Base-by-base conservation (phyloP, 2,797 vertebrate genomes). In the Xenentodon cancila region DNA sequence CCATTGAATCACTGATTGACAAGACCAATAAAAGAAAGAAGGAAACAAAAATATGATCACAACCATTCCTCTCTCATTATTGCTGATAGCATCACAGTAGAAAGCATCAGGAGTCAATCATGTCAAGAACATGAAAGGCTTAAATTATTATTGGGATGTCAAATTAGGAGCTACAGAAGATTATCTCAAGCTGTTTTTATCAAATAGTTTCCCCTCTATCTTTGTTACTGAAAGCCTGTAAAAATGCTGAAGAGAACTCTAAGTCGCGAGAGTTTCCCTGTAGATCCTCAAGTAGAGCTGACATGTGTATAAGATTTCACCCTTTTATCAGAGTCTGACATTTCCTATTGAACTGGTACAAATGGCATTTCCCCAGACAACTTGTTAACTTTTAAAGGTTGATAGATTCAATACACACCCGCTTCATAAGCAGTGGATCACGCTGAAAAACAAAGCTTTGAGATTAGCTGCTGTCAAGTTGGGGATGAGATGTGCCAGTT, bases 321-420 rank as follows among this genome's bases (percentile, higher is more conserved):
- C 65, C 80, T 93, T 81, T 88, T 92, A 88, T 92, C 84, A 81
- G 73, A 75, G 88, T 84, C 80, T 96, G 94, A 94, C 93, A 94
- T 95, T 95, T 96, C 85, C 89, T 89, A 85, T 91, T 93, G 90
- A 90, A 91, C 88, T 91, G 84, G 92, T 88, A 89, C 93, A 95
- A 96, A 95, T 94, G 84, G 75, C 91, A 95, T 94, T 88, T 95
- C 92, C 92, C 92, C 87, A 93, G 95, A 92, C 89, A 92, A 88
- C 91, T 96, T 89, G 87, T 96, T 96, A 96, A 96, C 93, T 96
- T 95, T 95, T 94, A 93, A 91, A 93, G 95, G 88, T 92, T 94
- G 91, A 93, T 93, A 88, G 92, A 92, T 92, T 92, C 89, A 84
- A 88, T 90, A 86, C 86, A 84, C 68, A 84, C 54, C 69, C 40